Evolutionary conservation across 1,140 invertebrate species (phyloP).

Genomic region (Hetaerina americana): DNA sequence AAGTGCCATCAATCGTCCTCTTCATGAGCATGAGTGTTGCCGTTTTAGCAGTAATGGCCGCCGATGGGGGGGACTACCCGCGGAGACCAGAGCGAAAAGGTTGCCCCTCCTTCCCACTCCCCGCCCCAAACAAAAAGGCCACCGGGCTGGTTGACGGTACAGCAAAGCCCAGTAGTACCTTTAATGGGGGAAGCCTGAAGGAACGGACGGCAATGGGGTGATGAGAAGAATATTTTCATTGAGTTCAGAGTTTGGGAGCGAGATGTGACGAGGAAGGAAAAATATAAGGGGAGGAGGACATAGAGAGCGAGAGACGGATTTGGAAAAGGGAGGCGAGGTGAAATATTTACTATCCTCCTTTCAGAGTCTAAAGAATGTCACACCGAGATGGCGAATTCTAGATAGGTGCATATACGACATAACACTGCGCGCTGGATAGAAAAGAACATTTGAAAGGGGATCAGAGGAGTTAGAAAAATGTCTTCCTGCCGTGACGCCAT

Average conservation of each 20-base stretch:
- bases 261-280: background rate
- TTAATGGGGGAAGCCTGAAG: too few species aligned
- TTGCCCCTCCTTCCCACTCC: too few species aligned
- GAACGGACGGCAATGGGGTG: too few species aligned
- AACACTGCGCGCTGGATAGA: too few species aligned
- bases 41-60: background rate
- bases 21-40: background rate
- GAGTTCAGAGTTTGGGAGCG: background rate
- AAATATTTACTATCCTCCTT: background rate
- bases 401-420: too few species aligned
- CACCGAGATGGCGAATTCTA: background rate
- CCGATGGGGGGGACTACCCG: background rate
- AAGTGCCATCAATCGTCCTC: background rate
- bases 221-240: background rate
- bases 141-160: background rate
- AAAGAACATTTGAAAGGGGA: too few species aligned
- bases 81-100: background rate
- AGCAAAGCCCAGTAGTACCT: background rate
- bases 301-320: too few species aligned
- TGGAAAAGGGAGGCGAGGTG: too few species aligned
- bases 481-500: too few species aligned
- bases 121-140: background rate
- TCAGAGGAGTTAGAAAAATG: too few species aligned
- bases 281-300: background rate
- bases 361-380: background rate